Percentiles rank a stretch among this genome's conserved stretches.
These are phyloP conservation scores for Pygocentrus nattereri DNA, from an alignment of 2,797 vertebrate species.

Conservation along the genomic window DNA sequence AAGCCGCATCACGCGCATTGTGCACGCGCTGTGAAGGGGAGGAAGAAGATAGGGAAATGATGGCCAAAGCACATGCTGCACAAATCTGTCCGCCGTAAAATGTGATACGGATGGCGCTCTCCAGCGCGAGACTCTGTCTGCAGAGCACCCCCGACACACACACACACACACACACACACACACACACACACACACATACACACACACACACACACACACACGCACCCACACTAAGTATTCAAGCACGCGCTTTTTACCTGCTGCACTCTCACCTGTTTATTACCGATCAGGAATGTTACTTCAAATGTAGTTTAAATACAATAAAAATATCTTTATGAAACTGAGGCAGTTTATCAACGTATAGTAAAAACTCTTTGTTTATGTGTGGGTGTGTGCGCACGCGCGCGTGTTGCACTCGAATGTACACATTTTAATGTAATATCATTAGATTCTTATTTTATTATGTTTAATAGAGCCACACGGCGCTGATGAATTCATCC, in stretches of 20 bases:
- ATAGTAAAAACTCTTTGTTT: no score
- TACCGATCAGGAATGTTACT: not conserved
- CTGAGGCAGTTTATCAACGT: no score
- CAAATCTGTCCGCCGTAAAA: constrained; percentile 37
- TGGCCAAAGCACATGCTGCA: constrained; percentile 53
- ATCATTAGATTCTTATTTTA: no score
- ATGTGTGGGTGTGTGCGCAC: no score
- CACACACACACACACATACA: not conserved
- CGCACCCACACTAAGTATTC: not conserved
- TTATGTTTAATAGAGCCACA: no score
- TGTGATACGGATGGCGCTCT: constrained; percentile 22
- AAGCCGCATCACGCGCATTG: not conserved
- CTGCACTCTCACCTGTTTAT: not conserved
- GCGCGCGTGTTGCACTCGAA: no score
- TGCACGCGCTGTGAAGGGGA: not conserved
- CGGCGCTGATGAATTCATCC: no score
- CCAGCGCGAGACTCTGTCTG: not conserved
- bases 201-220: no score
- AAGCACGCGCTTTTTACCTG: not conserved
- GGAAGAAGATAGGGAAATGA: constrained; percentile 51
- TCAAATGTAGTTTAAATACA: not conserved
- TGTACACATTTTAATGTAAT: no score
- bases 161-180: no score
- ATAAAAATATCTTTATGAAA: no score
- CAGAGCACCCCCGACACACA: no score